phyloP scores from a whole-genome alignment of 2,113 vertebrate species.

The Mormyrus iriodes region DNA sequence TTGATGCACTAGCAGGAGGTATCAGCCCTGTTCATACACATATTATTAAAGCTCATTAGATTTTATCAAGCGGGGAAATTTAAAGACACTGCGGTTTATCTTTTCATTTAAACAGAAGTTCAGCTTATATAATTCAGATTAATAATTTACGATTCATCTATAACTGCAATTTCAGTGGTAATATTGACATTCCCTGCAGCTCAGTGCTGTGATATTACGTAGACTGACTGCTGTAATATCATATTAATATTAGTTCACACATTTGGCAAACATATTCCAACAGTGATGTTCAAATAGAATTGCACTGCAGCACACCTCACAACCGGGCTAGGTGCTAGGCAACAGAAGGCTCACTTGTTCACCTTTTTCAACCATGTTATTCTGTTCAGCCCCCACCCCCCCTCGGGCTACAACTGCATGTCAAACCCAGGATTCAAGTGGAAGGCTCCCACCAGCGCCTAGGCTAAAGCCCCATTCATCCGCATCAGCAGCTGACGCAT shows the following conservation, averaged over 20 bases:
- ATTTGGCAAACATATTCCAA: not conserved
- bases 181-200: not conserved
- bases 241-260: constrained; percentile 12
- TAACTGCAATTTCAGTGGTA: not conserved
- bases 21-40: not conserved
- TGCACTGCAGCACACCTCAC: not conserved
- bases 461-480: not conserved
- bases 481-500: not conserved
- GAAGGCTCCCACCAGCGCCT: not conserved
- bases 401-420: not conserved
- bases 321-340: not conserved
- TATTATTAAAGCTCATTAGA: not conserved
- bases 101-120: not conserved
- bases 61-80: not conserved
- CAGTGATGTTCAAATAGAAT: not conserved
- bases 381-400: not conserved
- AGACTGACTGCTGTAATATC: not conserved
- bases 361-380: not conserved
- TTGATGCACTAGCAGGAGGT: not conserved
- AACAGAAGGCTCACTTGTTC: not conserved
- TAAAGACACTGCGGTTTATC: not conserved
- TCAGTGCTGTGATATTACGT: not conserved
- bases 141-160: not conserved
- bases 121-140: not conserved
- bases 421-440: not conserved